Evolutionary conservation across 2,888 invertebrate genomes (phyloP).

Genomic region (Caenorhabditis japonica): DNA sequence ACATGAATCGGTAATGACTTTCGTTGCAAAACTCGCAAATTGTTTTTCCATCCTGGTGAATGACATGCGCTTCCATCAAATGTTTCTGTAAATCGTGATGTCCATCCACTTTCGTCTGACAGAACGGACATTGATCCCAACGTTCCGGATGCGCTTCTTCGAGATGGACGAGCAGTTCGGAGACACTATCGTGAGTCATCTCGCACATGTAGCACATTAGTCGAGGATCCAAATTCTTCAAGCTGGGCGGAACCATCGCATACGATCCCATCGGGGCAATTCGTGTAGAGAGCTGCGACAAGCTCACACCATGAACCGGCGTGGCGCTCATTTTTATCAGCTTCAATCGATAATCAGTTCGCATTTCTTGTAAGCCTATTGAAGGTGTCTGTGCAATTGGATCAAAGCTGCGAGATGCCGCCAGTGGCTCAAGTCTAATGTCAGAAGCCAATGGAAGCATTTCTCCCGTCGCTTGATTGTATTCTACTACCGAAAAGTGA

Average conservation of each 20-base stretch:
- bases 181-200: slow-evolving; percentile 1
- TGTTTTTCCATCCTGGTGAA: not conserved
- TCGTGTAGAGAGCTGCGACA: not conserved
- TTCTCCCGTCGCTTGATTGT: slow-evolving; percentile 13
- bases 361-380: not conserved
- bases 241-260: not conserved
- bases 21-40: slow-evolving; percentile 22
- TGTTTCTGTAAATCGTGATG: slow-evolving; percentile 38
- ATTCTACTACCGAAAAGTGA: slow-evolving; percentile 21
- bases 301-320: not conserved
- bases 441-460: not conserved
- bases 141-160: slow-evolving; percentile 24
- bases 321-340: not conserved
- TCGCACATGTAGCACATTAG: slow-evolving; percentile 45
- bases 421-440: not conserved
- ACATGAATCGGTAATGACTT: not conserved
- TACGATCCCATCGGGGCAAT: not conserved
- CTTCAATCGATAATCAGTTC: slow-evolving; percentile 1
- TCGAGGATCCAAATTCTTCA: not conserved
- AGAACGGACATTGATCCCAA: slow-evolving; percentile 37
- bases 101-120: not conserved
- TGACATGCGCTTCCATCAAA: slow-evolving; percentile 4
- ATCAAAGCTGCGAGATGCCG: not conserved
- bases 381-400: not conserved
- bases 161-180: slow-evolving; percentile 20